These are phyloP conservation scores for Octodon degus DNA, from an alignment of 2,113 vertebrate species.

Conservation along the genomic window DNA sequence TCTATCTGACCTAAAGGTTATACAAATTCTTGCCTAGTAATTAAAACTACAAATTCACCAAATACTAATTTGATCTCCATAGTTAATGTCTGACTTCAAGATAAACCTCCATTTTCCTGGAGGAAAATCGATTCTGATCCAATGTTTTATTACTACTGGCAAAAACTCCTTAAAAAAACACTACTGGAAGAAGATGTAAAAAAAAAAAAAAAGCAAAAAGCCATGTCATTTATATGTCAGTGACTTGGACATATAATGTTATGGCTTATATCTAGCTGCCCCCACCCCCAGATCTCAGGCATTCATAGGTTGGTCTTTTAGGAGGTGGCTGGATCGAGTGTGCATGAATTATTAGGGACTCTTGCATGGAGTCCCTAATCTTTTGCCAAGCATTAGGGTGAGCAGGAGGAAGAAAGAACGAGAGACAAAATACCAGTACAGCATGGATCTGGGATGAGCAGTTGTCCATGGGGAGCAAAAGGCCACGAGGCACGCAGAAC, in stretches of 20 bases:
- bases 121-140: background rate
- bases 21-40: background rate
- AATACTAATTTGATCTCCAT: background rate
- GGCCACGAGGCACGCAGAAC: background rate
- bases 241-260: background rate
- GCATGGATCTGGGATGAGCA: background rate
- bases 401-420: background rate
- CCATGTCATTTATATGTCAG: background rate
- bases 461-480: background rate
- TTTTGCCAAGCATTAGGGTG: background rate
- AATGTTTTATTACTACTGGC: background rate
- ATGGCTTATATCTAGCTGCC: background rate
- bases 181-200: background rate
- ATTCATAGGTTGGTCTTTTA: background rate
- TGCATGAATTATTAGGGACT: background rate
- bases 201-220: background rate
- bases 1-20: background rate
- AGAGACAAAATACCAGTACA: background rate
- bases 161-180: background rate
- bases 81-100: background rate
- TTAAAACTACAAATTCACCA: background rate
- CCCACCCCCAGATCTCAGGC: background rate
- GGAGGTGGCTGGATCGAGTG: background rate
- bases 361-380: background rate
- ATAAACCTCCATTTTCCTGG: background rate